Evolutionary conservation across 1,140 invertebrate species (phyloP), one percentile per base, ranked within the genome.

Genomic region (Heliconius hermathena): DNA sequence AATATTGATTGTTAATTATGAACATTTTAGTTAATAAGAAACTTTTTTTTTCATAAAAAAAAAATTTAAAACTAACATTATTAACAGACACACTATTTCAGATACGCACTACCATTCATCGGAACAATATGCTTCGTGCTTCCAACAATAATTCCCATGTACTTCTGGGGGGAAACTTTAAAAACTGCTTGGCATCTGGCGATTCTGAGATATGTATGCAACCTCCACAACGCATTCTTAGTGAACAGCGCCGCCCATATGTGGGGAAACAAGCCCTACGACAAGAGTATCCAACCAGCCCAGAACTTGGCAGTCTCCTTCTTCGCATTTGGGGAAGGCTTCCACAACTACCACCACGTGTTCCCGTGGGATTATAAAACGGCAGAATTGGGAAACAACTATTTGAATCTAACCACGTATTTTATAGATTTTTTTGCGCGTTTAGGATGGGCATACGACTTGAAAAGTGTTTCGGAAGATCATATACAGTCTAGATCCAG

Each of bases 391-490:
- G 95, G 95, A 4, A 94, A 92, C 73, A 95, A 95, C 80, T 78
- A 80, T 9, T 71, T 94, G 11, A 96, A 96, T 77, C n/a, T 90
- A 0, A 95, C 94, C 2, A 95, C 95, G 1, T 87, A 81, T 6
- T 91, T 96, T 36, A 95, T 96, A 9, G 94, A 96, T 76, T 87
- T 93, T 20, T 96, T 95, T 78, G 94, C 95, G 0, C 86, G 95
- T 36, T 71, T 86, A 33, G 96, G 96, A 1, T 95, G 93, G 93
- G 95, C 97, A 0, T 98, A 98, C 85, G 98, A 99, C 89, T 88
- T 97, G 26, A 98, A 98, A 87, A 96, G 95, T 1, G 97, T 98
- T 0, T 96, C 97, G 0, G 83, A 90, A 0, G 95, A 96, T 20
- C 95, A 97, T 77, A 93, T 97, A 2, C 91, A 92, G 79, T 95